These are phyloP conservation scores for Lepus timidus DNA, from an alignment of 2,113 vertebrate species.

Conservation along the genomic window DNA sequence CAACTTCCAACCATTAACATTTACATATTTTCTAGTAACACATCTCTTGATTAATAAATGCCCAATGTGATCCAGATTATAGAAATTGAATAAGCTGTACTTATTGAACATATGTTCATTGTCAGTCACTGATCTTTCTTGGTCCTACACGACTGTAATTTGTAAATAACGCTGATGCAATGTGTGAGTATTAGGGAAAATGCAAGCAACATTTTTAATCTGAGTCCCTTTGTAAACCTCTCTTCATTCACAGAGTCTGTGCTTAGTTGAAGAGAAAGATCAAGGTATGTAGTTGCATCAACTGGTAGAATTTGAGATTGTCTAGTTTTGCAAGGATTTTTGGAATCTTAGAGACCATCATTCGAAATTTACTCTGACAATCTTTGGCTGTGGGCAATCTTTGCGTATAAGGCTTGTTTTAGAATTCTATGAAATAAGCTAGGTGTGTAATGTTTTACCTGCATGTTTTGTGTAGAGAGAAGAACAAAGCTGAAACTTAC, in stretches of 20 bases:
- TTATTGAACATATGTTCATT: background rate
- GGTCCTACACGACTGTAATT: background rate
- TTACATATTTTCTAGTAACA: background rate
- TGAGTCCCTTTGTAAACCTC: background rate
- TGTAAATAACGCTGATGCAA: background rate
- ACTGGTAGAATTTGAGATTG: background rate
- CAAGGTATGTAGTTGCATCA: fast-evolving
- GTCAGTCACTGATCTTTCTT: background rate
- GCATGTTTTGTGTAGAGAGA: background rate
- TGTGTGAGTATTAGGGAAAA: background rate
- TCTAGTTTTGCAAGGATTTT: no score
- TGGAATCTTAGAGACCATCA: background rate
- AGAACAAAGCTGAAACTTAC: background rate
- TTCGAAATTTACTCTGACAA: background rate
- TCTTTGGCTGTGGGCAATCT: background rate
- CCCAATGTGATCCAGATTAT: background rate
- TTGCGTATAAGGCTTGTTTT: background rate
- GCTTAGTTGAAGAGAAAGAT: background rate
- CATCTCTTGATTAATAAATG: background rate
- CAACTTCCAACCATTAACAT: background rate
- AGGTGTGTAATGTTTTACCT: background rate
- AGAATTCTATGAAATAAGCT: background rate
- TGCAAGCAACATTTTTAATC: background rate
- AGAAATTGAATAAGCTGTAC: background rate
- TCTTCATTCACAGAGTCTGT: background rate